Percentiles rank a stretch among this genome's conserved stretches.
Conservation (phyloP, 1,140 invertebrate species). For the Batillaria attramentaria region DNA sequence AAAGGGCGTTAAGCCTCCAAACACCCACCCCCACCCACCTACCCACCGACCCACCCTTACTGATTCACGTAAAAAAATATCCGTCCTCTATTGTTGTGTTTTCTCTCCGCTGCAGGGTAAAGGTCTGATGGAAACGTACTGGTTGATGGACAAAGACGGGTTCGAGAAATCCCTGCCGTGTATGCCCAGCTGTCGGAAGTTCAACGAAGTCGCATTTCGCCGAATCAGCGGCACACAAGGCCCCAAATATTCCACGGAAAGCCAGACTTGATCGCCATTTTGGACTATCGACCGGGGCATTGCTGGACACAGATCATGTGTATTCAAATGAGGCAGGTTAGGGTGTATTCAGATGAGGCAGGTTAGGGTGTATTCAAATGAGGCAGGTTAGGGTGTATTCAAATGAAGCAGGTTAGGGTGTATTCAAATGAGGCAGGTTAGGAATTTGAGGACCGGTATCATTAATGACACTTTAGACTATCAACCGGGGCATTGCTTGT, state of each 20-base stretch:
- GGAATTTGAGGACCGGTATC: too few relatives aligned
- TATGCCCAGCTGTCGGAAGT: conserved; percentile 41
- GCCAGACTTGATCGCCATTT: neutral
- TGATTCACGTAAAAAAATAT: too few relatives aligned
- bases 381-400: neutral
- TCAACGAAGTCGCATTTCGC: conserved; percentile 24
- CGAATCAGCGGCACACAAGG: conserved; percentile 19
- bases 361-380: neutral
- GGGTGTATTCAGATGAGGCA: neutral
- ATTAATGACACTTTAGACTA: too few relatives aligned
- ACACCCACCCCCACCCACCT: too few relatives aligned
- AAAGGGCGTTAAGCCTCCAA: too few relatives aligned
- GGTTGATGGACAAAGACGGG: conserved; percentile 44
- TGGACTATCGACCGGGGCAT: neutral
- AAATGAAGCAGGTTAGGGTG: neutral
- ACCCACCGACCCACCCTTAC: too few relatives aligned
- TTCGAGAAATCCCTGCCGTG: conserved; percentile 40
- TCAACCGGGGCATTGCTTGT: too few relatives aligned
- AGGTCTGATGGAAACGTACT: conserved; percentile 48
- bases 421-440: too few relatives aligned
- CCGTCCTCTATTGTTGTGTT: neutral
- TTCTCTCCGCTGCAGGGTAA: conserved; percentile 42
- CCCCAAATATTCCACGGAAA: neutral
- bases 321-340: neutral
- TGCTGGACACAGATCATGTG: neutral